Conservation (phyloP, 1,140 invertebrate species). For the Procambarus virginalis region DNA sequence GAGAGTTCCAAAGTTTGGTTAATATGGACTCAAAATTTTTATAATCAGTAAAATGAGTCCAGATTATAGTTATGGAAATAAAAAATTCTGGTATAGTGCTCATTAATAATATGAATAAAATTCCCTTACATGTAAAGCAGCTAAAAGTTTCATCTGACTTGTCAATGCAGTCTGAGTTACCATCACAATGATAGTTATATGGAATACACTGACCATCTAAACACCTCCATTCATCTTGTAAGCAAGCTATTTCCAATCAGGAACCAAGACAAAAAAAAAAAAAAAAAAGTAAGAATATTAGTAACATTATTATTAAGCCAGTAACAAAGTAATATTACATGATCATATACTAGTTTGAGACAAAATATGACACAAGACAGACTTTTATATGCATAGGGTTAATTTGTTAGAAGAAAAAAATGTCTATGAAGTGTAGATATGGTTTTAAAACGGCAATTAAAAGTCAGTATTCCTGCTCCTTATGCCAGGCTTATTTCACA, state of each 20-base stretch:
- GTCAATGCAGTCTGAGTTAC: slow-evolving; percentile 34
- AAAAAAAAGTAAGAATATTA: not conserved
- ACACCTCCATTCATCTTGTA: slow-evolving; percentile 36
- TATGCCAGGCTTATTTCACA: too few species aligned
- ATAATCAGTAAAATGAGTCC: too few species aligned
- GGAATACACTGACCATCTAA: slow-evolving; percentile 38
- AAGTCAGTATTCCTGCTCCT: too few species aligned
- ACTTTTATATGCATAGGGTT: too few species aligned
- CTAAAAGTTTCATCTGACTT: slow-evolving; percentile 32
- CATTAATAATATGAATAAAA: not conserved
- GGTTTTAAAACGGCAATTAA: too few species aligned
- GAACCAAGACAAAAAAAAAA: not conserved
- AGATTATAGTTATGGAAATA: too few species aligned
- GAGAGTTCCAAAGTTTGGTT: too few species aligned
- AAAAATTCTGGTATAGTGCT: too few species aligned
- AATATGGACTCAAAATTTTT: too few species aligned
- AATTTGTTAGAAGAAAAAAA: too few species aligned
- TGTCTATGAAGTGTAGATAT: too few species aligned
- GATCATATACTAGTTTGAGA: not conserved
- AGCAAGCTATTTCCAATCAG: not conserved
- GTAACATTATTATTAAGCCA: not conserved
- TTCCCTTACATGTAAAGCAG: slow-evolving; percentile 1
- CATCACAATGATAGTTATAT: slow-evolving; percentile 42
- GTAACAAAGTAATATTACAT: slow-evolving; percentile 23
- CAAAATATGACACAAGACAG: too few species aligned